These are phyloP conservation scores for Pangasianodon hypophthalmus DNA, from an alignment of 2,113 vertebrate species.

Conservation along the genomic window DNA sequence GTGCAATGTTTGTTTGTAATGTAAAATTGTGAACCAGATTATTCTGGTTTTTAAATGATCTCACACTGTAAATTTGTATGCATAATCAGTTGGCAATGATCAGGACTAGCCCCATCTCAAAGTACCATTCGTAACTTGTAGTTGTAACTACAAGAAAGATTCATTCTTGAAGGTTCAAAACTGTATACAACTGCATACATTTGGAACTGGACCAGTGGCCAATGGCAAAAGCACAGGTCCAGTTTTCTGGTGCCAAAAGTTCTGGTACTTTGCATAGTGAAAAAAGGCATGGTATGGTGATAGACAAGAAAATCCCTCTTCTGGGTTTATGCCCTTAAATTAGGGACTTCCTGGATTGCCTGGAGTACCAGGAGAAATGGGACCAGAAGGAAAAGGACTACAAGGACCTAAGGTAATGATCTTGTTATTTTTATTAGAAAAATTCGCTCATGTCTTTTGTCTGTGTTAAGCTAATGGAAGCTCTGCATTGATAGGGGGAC, in stretches of 20 bases:
- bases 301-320: not conserved
- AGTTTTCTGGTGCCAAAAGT: not conserved
- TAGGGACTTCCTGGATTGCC: conserved; percentile 79
- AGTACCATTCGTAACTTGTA: not conserved
- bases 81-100: not conserved
- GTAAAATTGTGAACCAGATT: not conserved
- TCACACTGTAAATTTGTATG: not conserved
- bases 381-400: conserved; percentile 76
- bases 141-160: not conserved
- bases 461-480: not conserved
- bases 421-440: not conserved
- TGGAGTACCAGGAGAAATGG: conserved; percentile 78
- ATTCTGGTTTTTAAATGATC: not conserved
- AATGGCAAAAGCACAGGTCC: not conserved
- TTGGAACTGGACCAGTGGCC: not conserved
- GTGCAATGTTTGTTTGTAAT: not conserved
- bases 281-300: not conserved
- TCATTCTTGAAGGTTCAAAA: not conserved
- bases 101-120: not conserved
- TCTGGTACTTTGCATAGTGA: not conserved
- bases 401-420: conserved; percentile 79
- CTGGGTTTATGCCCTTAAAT: not conserved
- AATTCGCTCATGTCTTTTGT: not conserved
- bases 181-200: not conserved
- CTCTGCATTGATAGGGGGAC: conserved; percentile 74